phyloP scores from a whole-genome alignment of 2,888 invertebrate genomes.

The Torymus texanus region DNA sequence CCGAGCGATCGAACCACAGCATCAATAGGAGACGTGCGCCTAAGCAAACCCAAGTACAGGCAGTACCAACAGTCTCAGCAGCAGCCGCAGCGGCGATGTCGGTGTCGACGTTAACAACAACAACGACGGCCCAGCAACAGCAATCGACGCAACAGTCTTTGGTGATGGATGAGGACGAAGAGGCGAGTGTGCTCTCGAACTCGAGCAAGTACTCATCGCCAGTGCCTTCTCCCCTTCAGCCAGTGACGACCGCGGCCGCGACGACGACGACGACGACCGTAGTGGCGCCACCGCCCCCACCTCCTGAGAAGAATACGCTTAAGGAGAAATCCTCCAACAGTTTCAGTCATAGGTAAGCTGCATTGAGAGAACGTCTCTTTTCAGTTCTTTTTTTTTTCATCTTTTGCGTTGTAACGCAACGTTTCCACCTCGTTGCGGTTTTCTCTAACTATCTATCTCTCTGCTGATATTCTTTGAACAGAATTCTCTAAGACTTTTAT shows the following conservation, averaged over 20 bases:
- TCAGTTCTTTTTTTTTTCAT: neutral
- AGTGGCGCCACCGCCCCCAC: slow-evolving; percentile 25
- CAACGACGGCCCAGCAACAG: neutral
- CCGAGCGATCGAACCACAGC: slow-evolving; percentile 67
- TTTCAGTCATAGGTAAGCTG: slow-evolving; percentile 65
- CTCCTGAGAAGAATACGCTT: slow-evolving; percentile 66
- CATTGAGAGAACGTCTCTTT: slow-evolving; percentile 3
- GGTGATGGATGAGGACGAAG: slow-evolving; percentile 73
- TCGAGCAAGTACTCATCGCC: slow-evolving; percentile 78
- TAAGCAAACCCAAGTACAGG: too few relatives aligned
- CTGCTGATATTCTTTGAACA: too few relatives aligned
- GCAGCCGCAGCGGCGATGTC: neutral
- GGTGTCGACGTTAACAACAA: neutral
- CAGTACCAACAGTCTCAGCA: slow-evolving; percentile 21
- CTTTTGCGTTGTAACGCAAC: too few relatives aligned
- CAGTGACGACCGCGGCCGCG: neutral
- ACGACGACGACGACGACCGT: neutral
- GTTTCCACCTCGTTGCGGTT: too few relatives aligned
- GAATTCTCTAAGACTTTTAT: too few relatives aligned
- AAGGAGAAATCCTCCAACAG: slow-evolving; percentile 71
- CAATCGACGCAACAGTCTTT: slow-evolving; percentile 55
- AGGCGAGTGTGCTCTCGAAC: slow-evolving; percentile 73
- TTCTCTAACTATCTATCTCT: too few relatives aligned
- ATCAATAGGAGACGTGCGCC: slow-evolving; percentile 64
- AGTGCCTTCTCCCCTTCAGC: slow-evolving; percentile 75